These are phyloP conservation scores for Oreochromis tanganicae DNA, from an alignment of 2,113 vertebrate genomes.

Conservation along the genomic window DNA sequence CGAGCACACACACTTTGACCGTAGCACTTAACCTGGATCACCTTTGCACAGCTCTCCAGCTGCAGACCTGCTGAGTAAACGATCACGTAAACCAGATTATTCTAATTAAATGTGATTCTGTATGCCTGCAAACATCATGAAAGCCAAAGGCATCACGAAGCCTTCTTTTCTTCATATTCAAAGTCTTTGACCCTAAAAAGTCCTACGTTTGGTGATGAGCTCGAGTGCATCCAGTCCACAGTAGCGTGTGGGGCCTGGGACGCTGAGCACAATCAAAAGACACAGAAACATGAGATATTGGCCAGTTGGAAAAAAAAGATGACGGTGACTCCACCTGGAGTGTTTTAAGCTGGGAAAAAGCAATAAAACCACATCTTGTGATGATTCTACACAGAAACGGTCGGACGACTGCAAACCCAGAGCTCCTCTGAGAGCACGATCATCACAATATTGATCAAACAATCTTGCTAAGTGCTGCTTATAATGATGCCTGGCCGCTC, in stretches of 20 bases:
- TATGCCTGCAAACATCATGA: neutral
- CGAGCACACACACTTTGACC: neutral
- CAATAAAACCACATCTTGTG: constrained; percentile 10
- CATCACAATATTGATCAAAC: constrained; percentile 57
- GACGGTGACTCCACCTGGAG: neutral
- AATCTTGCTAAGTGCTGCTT: constrained; percentile 55
- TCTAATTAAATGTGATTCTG: neutral
- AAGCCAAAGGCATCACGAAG: neutral
- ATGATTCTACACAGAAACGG: neutral
- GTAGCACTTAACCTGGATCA: constrained; percentile 10
- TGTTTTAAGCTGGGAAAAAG: neutral
- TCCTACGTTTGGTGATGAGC: neutral
- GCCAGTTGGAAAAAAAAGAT: neutral
- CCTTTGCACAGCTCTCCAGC: neutral
- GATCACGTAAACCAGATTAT: neutral
- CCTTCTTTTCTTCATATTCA: neutral
- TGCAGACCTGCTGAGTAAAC: neutral
- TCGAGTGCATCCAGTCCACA: neutral
- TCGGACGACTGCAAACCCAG: constrained; percentile 1
- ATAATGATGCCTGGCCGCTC: constrained; percentile 17
- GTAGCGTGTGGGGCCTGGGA: neutral
- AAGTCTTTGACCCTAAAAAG: neutral
- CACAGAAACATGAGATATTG: neutral
- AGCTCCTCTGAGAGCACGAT: constrained; percentile 39
- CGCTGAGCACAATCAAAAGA: neutral